Conservation (phyloP, 2,888 invertebrate genomes). For the Aspidapion aeneum region DNA sequence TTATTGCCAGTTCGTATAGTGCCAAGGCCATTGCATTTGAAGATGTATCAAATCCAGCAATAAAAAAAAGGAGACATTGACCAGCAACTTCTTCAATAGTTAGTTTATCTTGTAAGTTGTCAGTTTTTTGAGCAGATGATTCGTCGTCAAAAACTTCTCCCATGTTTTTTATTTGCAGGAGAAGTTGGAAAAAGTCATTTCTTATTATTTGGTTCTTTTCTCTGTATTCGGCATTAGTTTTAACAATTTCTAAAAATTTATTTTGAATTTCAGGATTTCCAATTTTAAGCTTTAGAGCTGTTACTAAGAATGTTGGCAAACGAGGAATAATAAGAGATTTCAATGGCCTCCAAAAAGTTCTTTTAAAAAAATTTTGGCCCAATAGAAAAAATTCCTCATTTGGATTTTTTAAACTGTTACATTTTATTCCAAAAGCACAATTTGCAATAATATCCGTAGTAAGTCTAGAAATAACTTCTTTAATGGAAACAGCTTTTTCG, state of each 20-base stretch:
- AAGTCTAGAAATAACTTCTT: too few relatives aligned
- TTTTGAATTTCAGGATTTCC: background rate
- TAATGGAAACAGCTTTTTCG: too few relatives aligned
- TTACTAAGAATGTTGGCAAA: background rate
- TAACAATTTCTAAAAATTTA: background rate
- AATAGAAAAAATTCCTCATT: background rate
- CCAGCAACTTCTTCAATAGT: background rate
- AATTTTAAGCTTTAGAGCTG: background rate
- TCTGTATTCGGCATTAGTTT: background rate
- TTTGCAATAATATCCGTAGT: too few relatives aligned
- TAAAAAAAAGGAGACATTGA: background rate
- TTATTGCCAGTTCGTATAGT: conserved; percentile 51
- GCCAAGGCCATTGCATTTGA: conserved; percentile 51
- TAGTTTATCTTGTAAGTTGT: background rate
- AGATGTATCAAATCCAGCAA: conserved; percentile 15
- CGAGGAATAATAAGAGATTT: background rate
- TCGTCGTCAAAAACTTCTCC: background rate
- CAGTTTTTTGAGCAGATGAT: background rate
- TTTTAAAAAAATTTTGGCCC: background rate
- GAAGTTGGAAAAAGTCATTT: background rate
- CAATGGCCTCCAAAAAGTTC: background rate
- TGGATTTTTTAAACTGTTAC: background rate
- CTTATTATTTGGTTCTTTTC: background rate
- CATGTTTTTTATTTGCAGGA: background rate
- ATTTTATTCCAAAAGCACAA: too few relatives aligned